Evolutionary conservation across 2,113 vertebrate species (phyloP).

Genomic region (Etheostoma cragini): DNA sequence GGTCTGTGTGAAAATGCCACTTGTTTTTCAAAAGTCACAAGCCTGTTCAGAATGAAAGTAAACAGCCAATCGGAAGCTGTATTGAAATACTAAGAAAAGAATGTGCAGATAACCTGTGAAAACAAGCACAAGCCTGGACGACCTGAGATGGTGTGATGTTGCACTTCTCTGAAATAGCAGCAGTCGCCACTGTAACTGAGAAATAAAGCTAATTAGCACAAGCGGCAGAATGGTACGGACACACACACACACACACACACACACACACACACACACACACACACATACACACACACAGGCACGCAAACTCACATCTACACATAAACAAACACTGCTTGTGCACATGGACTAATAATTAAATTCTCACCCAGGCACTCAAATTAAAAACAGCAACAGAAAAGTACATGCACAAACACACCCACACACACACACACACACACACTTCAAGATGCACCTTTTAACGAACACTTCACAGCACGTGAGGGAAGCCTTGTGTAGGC

Average conservation of each 20-base stretch:
- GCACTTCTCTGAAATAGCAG: conserved; percentile 68
- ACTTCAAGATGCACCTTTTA: conserved; percentile 25
- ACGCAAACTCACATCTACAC: background rate
- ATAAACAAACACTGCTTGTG: background rate
- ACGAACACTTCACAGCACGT: conserved; percentile 48
- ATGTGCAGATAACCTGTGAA: conserved; percentile 53
- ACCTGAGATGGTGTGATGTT: conserved; percentile 64
- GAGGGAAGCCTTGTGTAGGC: conserved; percentile 71
- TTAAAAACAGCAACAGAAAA: background rate
- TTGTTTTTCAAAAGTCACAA: conserved; percentile 23
- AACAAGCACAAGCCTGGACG: conserved; percentile 20
- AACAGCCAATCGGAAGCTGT: conserved; percentile 14
- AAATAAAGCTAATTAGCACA: conserved; percentile 65
- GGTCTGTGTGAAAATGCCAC: conserved; percentile 36
- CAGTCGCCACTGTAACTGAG: conserved; percentile 46
- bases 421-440: conserved; percentile 2
- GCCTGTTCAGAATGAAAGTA: conserved; percentile 32
- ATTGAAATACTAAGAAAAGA: background rate
- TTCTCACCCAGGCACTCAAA: conserved; percentile 25
- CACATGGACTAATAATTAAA: conserved; percentile 17
- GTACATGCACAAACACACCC: conserved; percentile 5
- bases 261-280: background rate
- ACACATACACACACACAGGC: background rate
- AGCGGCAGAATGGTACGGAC: background rate
- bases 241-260: background rate